These are phyloP conservation scores for Taenioides sp. DNA, from an alignment of 2,797 vertebrate genomes.

Conservation along the genomic window DNA sequence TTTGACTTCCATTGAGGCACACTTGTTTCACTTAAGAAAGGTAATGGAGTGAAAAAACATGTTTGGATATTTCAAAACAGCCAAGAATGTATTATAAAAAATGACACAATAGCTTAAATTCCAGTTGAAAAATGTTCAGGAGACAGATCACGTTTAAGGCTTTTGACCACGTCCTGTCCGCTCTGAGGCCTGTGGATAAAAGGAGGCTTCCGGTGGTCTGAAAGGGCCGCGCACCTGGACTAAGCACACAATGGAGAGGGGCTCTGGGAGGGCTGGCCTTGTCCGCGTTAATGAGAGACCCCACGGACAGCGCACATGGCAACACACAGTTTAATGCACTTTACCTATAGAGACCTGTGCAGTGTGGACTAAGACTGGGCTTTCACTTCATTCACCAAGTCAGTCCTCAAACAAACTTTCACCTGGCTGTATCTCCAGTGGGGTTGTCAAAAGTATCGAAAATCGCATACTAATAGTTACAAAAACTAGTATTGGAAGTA, in stretches of 20 bases:
- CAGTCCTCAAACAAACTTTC: constrained; percentile 36
- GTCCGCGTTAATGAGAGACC: constrained; percentile 75
- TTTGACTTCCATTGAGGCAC: constrained; percentile 51
- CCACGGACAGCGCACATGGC: constrained; percentile 63
- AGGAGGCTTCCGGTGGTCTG: constrained; percentile 67
- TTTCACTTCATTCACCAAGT: constrained; percentile 47
- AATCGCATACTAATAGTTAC: too few species aligned
- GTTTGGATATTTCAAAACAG: constrained; percentile 41
- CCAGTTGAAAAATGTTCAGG: constrained; percentile 35
- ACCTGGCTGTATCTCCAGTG: background rate
- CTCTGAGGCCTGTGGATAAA: constrained; percentile 54
- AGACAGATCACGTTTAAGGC: constrained; percentile 54
- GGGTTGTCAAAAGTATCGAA: too few species aligned
- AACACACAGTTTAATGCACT: constrained; percentile 57
- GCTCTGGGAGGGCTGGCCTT: constrained; percentile 66
- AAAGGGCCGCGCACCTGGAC: constrained; percentile 79
- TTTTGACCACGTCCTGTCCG: constrained; percentile 53
- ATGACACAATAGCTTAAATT: constrained; percentile 47
- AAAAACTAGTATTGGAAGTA: too few species aligned
- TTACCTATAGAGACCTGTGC: constrained; percentile 40
- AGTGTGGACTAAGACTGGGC: constrained; percentile 36
- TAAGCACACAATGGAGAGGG: constrained; percentile 68
- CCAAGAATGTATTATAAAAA: constrained; percentile 31
- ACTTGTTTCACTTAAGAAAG: constrained; percentile 43
- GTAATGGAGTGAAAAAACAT: constrained; percentile 27